Evolutionary conservation across 2,888 invertebrate genomes (phyloP).

Genomic region (Acanthacorydalis orientalis): DNA sequence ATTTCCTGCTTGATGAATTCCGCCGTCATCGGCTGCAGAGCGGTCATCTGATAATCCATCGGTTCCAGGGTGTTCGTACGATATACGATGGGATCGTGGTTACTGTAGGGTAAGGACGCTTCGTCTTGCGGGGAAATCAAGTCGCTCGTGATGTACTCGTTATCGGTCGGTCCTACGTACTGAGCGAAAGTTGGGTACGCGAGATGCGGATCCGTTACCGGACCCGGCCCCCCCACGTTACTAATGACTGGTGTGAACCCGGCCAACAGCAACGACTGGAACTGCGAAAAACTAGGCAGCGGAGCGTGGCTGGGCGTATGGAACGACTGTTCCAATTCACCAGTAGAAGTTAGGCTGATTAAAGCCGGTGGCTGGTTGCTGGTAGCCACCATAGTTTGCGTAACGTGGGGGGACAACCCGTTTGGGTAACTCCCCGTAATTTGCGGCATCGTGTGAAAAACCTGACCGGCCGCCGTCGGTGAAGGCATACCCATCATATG

Average conservation of each 20-base stretch:
- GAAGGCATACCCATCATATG: constrained; percentile 12
- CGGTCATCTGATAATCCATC: too few species aligned
- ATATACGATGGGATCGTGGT: too few species aligned
- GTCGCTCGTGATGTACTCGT: constrained; percentile 1
- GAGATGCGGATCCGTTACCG: constrained; percentile 24
- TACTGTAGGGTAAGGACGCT: neutral
- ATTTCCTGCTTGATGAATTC: neutral
- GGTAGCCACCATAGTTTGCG: constrained; percentile 48
- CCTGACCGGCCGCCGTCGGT: constrained; percentile 14
- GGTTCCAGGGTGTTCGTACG: too few species aligned
- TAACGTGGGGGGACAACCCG: constrained; percentile 75
- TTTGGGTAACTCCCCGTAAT: constrained; percentile 51
- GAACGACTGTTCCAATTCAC: constrained; percentile 32
- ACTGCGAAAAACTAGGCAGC: constrained; percentile 49
- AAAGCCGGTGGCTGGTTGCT: constrained; percentile 24
- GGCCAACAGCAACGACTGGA: constrained; percentile 25
- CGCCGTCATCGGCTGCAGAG: too few species aligned
- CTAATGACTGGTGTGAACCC: constrained; percentile 27
- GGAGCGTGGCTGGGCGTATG: constrained; percentile 23
- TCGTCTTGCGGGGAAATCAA: constrained; percentile 4
- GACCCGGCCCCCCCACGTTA: constrained; percentile 64
- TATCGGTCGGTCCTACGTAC: constrained; percentile 12
- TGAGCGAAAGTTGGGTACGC: neutral
- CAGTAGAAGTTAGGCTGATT: constrained; percentile 63
- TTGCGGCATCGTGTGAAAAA: constrained; percentile 16